Percentiles rank a stretch among this genome's conserved stretches.
Conservation (phyloP, 2,113 vertebrate species). For the Psilopsiagon aurifrons region DNA sequence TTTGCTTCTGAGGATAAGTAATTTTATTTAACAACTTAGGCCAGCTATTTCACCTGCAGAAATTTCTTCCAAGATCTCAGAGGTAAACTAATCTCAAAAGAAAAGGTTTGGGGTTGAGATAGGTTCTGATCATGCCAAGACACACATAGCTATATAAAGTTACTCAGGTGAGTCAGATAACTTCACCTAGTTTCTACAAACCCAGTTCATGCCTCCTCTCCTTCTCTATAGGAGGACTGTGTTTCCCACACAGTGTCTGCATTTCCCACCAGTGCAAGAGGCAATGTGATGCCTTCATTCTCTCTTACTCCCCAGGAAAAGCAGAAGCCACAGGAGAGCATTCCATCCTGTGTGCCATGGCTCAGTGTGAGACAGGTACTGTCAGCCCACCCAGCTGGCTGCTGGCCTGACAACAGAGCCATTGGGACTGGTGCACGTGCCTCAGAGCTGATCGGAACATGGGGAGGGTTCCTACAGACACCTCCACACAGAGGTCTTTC, state of each 20-base stretch:
- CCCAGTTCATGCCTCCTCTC: neutral
- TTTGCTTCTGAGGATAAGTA: neutral
- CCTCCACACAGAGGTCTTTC: neutral
- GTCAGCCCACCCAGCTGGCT: neutral
- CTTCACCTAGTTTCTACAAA: neutral
- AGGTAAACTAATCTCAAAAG: neutral
- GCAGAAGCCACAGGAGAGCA: neutral
- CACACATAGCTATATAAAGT: neutral
- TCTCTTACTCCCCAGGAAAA: neutral
- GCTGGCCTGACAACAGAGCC: neutral
- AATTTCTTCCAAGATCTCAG: neutral
- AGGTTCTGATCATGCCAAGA: neutral
- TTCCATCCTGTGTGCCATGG: accelerated
- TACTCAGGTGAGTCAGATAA: neutral
- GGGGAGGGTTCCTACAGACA: neutral
- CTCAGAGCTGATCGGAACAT: neutral
- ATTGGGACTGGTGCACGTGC: accelerated
- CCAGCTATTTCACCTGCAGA: neutral
- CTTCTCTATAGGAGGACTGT: neutral
- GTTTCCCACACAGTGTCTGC: neutral
- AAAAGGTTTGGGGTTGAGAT: neutral
- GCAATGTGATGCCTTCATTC: neutral
- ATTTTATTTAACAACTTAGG: neutral
- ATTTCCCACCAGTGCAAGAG: neutral
- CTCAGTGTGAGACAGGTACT: accelerated